Base-by-base conservation (phyloP, 1,140 invertebrate genomes). In the Antheraea pernyi region DNA sequence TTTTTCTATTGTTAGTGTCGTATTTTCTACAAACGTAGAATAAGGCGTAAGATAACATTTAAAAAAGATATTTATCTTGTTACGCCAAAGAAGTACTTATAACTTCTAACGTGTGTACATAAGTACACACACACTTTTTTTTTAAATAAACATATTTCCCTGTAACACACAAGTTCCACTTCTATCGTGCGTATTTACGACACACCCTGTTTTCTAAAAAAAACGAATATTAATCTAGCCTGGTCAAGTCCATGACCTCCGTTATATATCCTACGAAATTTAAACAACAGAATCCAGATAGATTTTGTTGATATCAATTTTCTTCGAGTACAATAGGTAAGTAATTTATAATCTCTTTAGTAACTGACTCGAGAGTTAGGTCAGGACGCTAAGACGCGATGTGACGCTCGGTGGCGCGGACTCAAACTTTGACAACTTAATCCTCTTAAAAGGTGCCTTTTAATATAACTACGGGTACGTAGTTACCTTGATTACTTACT, bases 341-440 rank as follows among this genome's bases (percentile, higher is more conserved):
- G n/a, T n/a, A 66, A 74, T 71, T 74, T 64, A 74, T 74, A 71
- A 74, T 69, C 69, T 68, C 62, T 39, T 60, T 65, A 67, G 19
- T 59, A 19, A 30, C 66, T 30, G 53, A 19, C 9, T 13, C 11
- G 46, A 53, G 46, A 53, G 16, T 53, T 53, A 36, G 70, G 53
- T 66, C 19, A 58, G 64, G 60, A 53, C 66, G 65, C 19, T 39
- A 19, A n/a, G 6, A 16, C 16, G 13, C 4, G 46, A 53, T 16
- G 11, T n/a, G 46, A 53, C 46, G 46, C 39, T 9, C 46, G 46
- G 46, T 53, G 16, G 63, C 61, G 67, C 22, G 22, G 22, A 71
- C 67, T 73, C 71, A 70, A 75, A 78, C 74, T 75, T 75, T 73
- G 66, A 73, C 68, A 65, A 60, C 69, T 63, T 75, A 73, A 73